phyloP scores from a whole-genome alignment of 2,888 invertebrate genomes.

The Sphecodes monilicornis region DNA sequence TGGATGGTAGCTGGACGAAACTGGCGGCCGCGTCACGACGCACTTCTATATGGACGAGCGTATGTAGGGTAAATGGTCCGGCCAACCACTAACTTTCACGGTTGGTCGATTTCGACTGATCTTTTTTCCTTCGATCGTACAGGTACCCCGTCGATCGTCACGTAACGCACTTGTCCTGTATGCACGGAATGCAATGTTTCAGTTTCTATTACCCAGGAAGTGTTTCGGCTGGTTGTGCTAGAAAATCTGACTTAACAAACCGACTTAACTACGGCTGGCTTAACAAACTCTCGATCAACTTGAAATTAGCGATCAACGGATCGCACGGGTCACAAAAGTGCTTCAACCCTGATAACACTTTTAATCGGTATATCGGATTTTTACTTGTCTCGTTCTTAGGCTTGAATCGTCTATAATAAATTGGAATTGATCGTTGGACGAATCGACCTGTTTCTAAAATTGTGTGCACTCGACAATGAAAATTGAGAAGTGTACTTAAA shows the following conservation, averaged over 20 bases:
- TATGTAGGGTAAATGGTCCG: slow-evolving; percentile 61
- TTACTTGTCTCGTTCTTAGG: too few relatives aligned
- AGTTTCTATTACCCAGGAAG: slow-evolving; percentile 73
- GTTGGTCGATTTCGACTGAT: slow-evolving; percentile 72
- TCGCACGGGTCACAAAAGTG: background rate
- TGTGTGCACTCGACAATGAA: too few relatives aligned
- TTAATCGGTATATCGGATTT: too few relatives aligned
- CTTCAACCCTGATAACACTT: background rate
- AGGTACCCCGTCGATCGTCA: slow-evolving; percentile 63
- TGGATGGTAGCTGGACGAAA: slow-evolving; percentile 76
- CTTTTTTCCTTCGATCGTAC: slow-evolving; percentile 56
- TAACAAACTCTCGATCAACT: too few relatives aligned
- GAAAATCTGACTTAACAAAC: too few relatives aligned
- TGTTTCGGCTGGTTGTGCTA: slow-evolving; percentile 64
- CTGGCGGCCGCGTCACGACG: slow-evolving; percentile 77
- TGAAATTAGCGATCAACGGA: background rate
- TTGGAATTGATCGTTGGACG: too few relatives aligned
- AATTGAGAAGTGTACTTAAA: too few relatives aligned
- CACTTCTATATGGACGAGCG: slow-evolving; percentile 82
- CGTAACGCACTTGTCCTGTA: slow-evolving; percentile 68
- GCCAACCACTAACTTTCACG: slow-evolving; percentile 79
- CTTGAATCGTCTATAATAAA: too few relatives aligned
- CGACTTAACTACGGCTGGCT: too few relatives aligned
- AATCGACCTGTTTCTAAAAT: too few relatives aligned
- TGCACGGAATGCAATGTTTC: slow-evolving; percentile 44